Percentiles rank a stretch among this genome's conserved stretches.
Evolutionary conservation across 2,888 invertebrate species (phyloP).

Genomic region (Petrolisthes manimaculis): DNA sequence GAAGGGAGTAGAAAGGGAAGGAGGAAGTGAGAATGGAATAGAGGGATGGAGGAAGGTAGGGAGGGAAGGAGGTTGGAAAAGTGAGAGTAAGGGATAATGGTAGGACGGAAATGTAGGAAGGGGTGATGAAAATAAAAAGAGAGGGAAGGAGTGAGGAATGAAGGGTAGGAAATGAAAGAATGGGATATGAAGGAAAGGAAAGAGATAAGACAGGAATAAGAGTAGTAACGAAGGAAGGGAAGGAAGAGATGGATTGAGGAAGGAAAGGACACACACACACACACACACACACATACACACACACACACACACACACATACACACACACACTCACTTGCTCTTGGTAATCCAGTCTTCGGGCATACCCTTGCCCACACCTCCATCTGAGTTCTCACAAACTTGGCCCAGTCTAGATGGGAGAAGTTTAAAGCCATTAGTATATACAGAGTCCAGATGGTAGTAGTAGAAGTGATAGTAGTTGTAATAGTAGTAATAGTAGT

Average conservation of each 20-base stretch:
- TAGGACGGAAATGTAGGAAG: not conserved
- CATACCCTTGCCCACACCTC: slow-evolving; percentile 54
- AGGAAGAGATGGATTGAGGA: not conserved
- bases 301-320: slow-evolving; percentile 27
- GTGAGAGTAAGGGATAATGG: not conserved
- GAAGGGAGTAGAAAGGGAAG: not conserved
- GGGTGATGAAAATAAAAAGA: not conserved
- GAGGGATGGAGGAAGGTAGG: not conserved
- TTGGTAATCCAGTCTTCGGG: slow-evolving; percentile 56
- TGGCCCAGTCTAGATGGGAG: slow-evolving; percentile 38
- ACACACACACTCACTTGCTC: slow-evolving; percentile 42
- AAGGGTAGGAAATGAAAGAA: not conserved
- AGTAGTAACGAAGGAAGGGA: not conserved
- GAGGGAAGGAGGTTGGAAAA: not conserved
- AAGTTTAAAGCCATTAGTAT: too few species aligned
- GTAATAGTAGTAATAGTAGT: too few species aligned
- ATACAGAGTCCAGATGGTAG: too few species aligned
- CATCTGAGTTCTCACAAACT: slow-evolving; percentile 43
- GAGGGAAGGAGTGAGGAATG: not conserved
- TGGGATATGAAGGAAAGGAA: not conserved
- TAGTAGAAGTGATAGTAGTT: too few species aligned
- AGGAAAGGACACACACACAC: not conserved
- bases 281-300: slow-evolving; percentile 9
- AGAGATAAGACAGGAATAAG: not conserved
- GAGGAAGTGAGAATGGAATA: not conserved